Conservation (phyloP, 2,113 vertebrate species). For the Ceyx melanurus region DNA sequence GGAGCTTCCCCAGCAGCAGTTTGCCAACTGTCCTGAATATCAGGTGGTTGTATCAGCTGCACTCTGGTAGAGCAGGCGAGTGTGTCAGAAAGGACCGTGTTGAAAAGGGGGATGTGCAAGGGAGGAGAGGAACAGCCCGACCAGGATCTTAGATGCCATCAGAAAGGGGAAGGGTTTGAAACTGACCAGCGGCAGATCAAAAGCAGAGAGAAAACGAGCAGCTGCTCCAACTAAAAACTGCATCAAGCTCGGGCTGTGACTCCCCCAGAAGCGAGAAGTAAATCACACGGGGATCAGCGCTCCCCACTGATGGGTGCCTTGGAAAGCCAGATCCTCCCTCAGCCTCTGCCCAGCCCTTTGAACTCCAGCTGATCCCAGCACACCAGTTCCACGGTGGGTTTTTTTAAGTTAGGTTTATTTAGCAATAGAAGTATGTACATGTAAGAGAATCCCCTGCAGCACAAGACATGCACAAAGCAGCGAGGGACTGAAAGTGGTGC, state of each 20-base stretch:
- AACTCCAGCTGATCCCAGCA: background rate
- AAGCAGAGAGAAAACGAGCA: constrained; percentile 39
- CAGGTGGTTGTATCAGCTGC: accelerated
- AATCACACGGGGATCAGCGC: constrained; percentile 21
- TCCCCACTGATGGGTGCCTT: background rate
- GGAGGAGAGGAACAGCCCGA: background rate
- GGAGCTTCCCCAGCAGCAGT: background rate
- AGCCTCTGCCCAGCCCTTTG: background rate
- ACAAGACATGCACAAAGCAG: constrained; percentile 81
- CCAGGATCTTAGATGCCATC: background rate
- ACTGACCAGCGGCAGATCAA: constrained; percentile 24
- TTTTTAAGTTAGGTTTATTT: constrained; percentile 85
- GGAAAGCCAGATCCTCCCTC: background rate
- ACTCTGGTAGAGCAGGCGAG: background rate
- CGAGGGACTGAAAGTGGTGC: constrained; percentile 63
- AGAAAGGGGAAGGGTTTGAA: constrained; percentile 8
- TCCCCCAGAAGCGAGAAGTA: background rate
- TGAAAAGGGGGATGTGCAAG: background rate
- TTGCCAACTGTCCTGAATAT: background rate
- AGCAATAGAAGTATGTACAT: constrained; percentile 82
- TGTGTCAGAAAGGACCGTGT: background rate
- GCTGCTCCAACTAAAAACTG: constrained; percentile 56
- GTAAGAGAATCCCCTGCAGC: constrained; percentile 80
- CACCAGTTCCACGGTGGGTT: background rate
- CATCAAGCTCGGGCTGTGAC: background rate